Conservation (phyloP, 2,113 vertebrate genomes). For the Siphamia tubifer region DNA sequence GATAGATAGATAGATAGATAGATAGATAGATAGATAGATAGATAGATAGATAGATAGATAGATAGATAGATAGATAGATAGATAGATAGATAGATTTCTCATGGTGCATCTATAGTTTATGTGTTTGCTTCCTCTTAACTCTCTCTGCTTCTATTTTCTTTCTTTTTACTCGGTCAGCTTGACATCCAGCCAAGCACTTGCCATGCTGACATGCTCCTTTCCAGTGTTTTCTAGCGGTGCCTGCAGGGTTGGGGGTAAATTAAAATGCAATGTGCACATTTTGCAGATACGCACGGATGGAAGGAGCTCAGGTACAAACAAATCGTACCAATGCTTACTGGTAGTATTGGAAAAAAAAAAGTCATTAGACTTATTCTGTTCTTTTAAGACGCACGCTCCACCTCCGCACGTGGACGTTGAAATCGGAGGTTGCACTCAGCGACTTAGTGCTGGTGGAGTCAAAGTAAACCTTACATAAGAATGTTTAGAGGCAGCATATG, state of each 20-base stretch:
- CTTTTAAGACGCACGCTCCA: neutral
- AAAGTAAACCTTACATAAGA: neutral
- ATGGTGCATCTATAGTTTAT: no score
- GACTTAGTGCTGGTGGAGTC: neutral
- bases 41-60: no score
- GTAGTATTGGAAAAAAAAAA: neutral
- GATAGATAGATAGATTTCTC: no score
- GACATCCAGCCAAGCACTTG: conserved; percentile 19
- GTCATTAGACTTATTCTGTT: neutral
- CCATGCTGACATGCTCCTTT: conserved; percentile 36
- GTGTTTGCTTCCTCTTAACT: neutral
- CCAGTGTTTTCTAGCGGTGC: neutral
- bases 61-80: no score
- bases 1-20: no score
- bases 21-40: no score
- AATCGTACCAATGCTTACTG: neutral
- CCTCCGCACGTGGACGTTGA: neutral
- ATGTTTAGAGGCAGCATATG: neutral
- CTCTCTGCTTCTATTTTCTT: neutral
- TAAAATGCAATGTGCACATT: neutral
- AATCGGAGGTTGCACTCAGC: no score
- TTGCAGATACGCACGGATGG: neutral
- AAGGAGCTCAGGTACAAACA: conserved; percentile 1
- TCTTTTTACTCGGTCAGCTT: conserved; percentile 41
- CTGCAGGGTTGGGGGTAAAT: conserved; percentile 17